Base-by-base conservation (phyloP, 2,888 invertebrate genomes). In the Leptothorax acervorum region DNA sequence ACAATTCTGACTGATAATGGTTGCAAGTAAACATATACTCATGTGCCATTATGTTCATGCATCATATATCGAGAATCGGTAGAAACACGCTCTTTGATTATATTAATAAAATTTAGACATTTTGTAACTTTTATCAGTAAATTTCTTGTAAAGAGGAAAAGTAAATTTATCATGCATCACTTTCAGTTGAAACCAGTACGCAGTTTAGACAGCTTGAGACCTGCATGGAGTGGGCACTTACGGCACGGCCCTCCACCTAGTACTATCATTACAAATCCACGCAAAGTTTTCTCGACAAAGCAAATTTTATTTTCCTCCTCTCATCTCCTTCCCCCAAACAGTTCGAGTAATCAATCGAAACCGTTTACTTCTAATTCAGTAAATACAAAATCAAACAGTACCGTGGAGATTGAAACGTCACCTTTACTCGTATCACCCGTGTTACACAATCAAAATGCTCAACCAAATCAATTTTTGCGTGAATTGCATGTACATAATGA, bases 101-200 rank as follows among this genome's bases (percentile, higher is more conserved):
- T 55, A 18, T 57, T 28, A 12, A 81, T 78, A 65, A 42, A 62
- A 45, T 31, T 71, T 51, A 70, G 12, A 12, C 39, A 42, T 62
- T 82, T 73, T 15, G 42, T 82, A 53, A 51, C 39, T 42, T 42
- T n/a, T 82, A 71, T 73, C 35, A 78, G 35, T 79, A 71, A 84
- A 73, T 73, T 65, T 83, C 18, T 23, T 63, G 60, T 76, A 39
- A 53, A 83, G 70, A 48, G 48, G 62, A 39, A 42, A 68, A 86
- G 82, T 90, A 90, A 90, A 87, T 82, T 86, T 90, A 83, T 92
- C 89, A 83, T 92, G 92, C 91, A 89, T 92, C 92, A 92, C 90
- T 95, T 95, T 91, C 96, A 96, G 96, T 95, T 96, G 94, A 96
- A 96, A 94, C 96, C 96, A 90, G 96, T 96, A 86, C 95, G 96